phyloP scores from a whole-genome alignment of 1,140 invertebrate species.

The Lepeophtheirus salmonis region DNA sequence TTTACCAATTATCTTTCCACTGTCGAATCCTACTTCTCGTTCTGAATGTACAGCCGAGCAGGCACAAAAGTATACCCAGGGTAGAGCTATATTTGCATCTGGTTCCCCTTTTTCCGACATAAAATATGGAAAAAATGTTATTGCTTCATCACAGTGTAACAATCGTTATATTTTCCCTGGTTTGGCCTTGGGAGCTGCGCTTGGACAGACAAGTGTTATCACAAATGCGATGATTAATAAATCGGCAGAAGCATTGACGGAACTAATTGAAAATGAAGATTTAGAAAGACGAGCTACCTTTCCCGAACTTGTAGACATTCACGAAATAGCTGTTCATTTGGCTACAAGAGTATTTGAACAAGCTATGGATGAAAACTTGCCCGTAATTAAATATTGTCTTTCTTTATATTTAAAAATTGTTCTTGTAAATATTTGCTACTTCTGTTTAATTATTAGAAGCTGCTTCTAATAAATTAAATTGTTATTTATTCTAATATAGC shows the following conservation, averaged over 20 bases:
- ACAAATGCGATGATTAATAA: constrained; percentile 17
- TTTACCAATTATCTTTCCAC: constrained; percentile 12
- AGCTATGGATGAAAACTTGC: constrained; percentile 6
- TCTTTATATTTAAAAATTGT: neutral
- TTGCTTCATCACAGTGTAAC: constrained; percentile 15
- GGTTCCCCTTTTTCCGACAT: constrained; percentile 3
- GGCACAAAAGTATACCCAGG: constrained; percentile 9
- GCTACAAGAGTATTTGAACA: constrained; percentile 8
- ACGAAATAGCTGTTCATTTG: constrained; percentile 5
- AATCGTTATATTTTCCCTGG: constrained; percentile 17
- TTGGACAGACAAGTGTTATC: constrained; percentile 13
- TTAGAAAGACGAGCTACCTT: constrained; percentile 9
- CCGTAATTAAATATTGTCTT: neutral
- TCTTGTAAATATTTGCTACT: neutral
- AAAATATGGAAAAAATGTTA: neutral
- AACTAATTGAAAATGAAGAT: constrained; percentile 10
- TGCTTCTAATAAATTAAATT: neutral
- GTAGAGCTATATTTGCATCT: constrained; percentile 14
- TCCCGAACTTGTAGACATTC: constrained; percentile 10
- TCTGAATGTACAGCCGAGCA: constrained; percentile 14
- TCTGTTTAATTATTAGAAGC: neutral
- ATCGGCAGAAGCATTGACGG: constrained; percentile 12
- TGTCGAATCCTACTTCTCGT: constrained; percentile 14
- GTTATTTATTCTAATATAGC: neutral
- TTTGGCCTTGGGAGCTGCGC: constrained; percentile 12